Conservation (phyloP, 2,888 invertebrate species). For the Lasioglossum zephyrum region DNA sequence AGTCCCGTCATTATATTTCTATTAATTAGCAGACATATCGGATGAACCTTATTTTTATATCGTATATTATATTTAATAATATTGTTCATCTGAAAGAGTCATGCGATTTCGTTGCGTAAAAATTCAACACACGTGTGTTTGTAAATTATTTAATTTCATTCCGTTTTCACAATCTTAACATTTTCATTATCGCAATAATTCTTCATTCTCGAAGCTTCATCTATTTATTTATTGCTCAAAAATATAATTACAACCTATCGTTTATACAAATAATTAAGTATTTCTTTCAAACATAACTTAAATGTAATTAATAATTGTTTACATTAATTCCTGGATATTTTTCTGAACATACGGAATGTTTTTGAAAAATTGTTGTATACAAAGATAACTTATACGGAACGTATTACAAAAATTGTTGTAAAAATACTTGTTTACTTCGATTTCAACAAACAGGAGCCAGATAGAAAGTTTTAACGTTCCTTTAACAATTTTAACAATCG, state of each 20-base stretch:
- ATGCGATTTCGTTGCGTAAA: too few relatives aligned
- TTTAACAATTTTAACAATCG: not conserved
- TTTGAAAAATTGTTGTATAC: not conserved
- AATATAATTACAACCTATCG: not conserved
- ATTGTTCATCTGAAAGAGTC: too few relatives aligned
- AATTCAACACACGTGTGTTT: too few relatives aligned
- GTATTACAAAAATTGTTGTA: not conserved
- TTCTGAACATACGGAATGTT: not conserved
- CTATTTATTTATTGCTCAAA: not conserved
- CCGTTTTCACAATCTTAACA: too few relatives aligned
- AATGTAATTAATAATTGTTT: too few relatives aligned
- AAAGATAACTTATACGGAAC: not conserved
- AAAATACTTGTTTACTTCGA: not conserved
- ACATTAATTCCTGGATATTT: too few relatives aligned
- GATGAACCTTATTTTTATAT: too few relatives aligned
- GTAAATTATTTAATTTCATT: too few relatives aligned
- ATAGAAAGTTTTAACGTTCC: not conserved
- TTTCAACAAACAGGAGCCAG: not conserved
- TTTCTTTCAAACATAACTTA: not conserved
- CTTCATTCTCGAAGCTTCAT: not conserved
- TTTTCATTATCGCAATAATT: not conserved
- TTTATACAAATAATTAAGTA: not conserved
- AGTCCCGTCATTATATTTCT: too few relatives aligned
- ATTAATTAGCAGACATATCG: too few relatives aligned
- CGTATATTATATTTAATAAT: too few relatives aligned